Base-by-base conservation (phyloP, 2,888 invertebrate genomes). In the Cantharis nigra region DNA sequence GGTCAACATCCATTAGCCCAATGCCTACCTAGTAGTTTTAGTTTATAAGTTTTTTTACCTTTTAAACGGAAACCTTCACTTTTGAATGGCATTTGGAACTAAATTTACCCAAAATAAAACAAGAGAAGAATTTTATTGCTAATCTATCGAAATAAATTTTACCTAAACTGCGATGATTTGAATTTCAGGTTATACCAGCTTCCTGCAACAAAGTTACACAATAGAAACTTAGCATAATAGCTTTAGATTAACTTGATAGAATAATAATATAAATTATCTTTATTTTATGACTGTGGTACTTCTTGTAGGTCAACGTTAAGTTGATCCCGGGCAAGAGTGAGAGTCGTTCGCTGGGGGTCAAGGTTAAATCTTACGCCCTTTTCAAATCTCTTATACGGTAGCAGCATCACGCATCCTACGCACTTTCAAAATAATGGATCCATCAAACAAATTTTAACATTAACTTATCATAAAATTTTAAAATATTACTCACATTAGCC, bases 311-410 rank as follows among this genome's bases (percentile, higher is more conserved):
- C 77, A 74, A 49, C 70, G 74, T 70, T 33, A 75, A 75, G 72
- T 79, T 76, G 70, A 74, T 74, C 78, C 78, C 78, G 80, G 79
- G 80, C 78, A 79, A 82, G 80, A 82, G 82, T 79, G 80, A 80
- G 80, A 80, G 81, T 80, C 73, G 81, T 80, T 81, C 79, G 78
- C 78, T 79, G 79, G 81, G 82, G 82, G 82, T 82, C 82, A 82
- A 82, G 82, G 82, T 79, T 80, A 74, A 75, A 76, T 30, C 72
- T 63, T 67, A 78, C 70, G 74, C 74, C 78, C 74, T 65, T 71
- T 49, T 63, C 74, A 49, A 65, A 20, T 63, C 72, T 33, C 33
- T 75, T 77, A 70, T 16, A 1, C 71, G 63, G 16, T 69, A 28
- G 33, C 65, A 28, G 23, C 65, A 49, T 16, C 63, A 49, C 49